Base-by-base conservation (phyloP, 1,140 invertebrate genomes). In the Zelostemma sp. region DNA sequence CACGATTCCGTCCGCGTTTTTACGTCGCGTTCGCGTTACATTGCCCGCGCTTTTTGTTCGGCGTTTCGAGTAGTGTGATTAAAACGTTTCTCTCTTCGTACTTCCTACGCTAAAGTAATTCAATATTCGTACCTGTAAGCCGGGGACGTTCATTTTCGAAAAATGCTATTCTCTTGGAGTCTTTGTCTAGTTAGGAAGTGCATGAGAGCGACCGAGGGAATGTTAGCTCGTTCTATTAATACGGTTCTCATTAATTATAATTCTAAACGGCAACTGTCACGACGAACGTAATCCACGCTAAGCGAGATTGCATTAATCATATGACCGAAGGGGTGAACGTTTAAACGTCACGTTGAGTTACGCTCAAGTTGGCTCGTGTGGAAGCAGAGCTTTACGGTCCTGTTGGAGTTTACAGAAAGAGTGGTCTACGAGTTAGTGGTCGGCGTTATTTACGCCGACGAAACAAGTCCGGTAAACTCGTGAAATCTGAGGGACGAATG, bases 381-480 rank as follows among this genome's bases (percentile, higher is more conserved):
- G 59, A 59, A 58, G 38, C 63, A 50, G n/a, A n/a, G 69, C 64
- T 75, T 75, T 75, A 71, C 63, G 72, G 71, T 72, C 41, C 64
- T 53, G 38, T 41, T 53, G 41, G 57, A 71, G 60, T 72, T 77
- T 46, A 53, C 40, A 61, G 61, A 73, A 74, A 74, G 67, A 70
- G 43, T 58, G 68, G 48, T 68, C 56, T 53, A 53, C 64, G 65
- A 67, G 60, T 47, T 68, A 74, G 75, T 73, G 65, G 58, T 62
- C 67, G 65, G 54, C 56, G 64, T 76, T 78, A 78, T 76, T 76
- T 76, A 76, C 59, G 74, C 19, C 51, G 54, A 48, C 58, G 69
- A 78, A 77, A 76, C 72, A 76, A 76, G 75, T 73, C 67, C 74
- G 61, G 74, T 67, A 74, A 76, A 77, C 72, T 68, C 45, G 46